Evolutionary conservation across 2,113 vertebrate species (phyloP), one percentile per base, ranked within the genome.

Genomic region (Dipodomys merriami): DNA sequence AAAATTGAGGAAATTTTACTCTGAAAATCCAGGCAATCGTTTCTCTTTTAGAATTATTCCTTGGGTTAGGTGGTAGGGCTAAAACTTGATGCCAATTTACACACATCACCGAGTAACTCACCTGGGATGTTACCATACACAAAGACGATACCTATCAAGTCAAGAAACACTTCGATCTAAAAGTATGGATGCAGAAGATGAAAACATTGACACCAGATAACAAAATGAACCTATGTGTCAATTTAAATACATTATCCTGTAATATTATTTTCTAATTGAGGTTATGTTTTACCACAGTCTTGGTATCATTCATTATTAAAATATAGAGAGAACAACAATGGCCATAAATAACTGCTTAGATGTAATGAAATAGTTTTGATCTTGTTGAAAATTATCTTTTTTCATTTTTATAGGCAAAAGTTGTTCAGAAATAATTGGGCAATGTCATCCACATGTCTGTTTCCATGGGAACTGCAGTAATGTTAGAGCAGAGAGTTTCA

Each of bases 391-490:
- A 60, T n/a, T 57, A 78, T 19, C 88, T 87, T 73, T 95, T 78
- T 90, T 53, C 49, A 53, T 53, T 90, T 97, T 77, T 89, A 94
- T n/a, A 99, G 98, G 98, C 33, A 97, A 97, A 89, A 98, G 98
- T 96, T 99, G 98, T 96, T 98, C 98, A 69, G 98, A 99, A 97
- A 94, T 99, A 62, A 91, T 97, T 89, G 98, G 98, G 30, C 98
- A 98, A 44, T 98, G 98, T 96, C 96, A 97, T 86, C 74, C 82
- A 29, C 95, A 96, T 94, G 73, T 94, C 0, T 99, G 98, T 97
- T 91, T 97, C 95, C 96, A 98, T 86, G 98, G 98, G 30, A 98
- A 97, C 27, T 99, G 97, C 80, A 96, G 91, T 80, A 97, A 97
- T 77, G 79, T 97, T 89, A 98, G 96, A 30, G 91, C 98, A 73